Evolutionary conservation across 2,888 invertebrate species (phyloP).

Genomic region (Chironomus riparius): DNA sequence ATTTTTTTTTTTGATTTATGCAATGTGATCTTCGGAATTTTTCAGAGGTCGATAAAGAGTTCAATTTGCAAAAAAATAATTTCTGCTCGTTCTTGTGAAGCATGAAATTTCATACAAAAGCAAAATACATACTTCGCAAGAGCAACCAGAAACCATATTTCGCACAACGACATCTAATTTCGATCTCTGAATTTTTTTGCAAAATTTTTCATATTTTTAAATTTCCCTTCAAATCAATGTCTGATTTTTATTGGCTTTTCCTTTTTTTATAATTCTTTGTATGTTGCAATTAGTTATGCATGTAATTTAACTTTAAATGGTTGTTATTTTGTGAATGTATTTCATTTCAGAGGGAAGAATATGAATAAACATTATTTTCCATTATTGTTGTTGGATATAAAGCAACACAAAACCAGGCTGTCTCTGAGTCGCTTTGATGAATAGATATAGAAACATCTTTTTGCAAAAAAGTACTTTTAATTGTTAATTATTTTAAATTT

Average conservation of each 20-base stretch:
- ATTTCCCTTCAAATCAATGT: background rate
- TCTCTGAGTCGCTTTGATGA: background rate
- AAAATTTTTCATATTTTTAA: background rate
- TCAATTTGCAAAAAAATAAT: too few species aligned
- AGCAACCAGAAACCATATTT: too few species aligned
- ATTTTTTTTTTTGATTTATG: background rate
- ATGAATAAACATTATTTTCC: background rate
- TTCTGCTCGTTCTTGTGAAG: too few species aligned
- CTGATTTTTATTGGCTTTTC: conserved; percentile 3
- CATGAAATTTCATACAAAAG: too few species aligned
- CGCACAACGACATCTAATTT: too few species aligned
- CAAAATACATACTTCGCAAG: too few species aligned
- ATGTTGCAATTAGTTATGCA: background rate
- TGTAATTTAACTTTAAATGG: background rate
- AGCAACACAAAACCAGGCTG: background rate
- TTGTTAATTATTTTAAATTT: too few species aligned
- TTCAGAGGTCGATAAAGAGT: too few species aligned
- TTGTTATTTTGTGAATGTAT: background rate
- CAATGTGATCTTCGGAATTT: background rate
- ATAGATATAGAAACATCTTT: background rate
- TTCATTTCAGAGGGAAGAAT: background rate
- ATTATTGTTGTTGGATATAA: background rate
- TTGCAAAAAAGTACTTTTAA: background rate
- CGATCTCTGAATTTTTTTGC: too few species aligned
- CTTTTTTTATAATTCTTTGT: background rate